A percentile compares a stretch with the other conserved stretches of the same genome.
phyloP scores from a whole-genome alignment of 2,113 vertebrate species.

The Aldabrachelys gigantea region DNA sequence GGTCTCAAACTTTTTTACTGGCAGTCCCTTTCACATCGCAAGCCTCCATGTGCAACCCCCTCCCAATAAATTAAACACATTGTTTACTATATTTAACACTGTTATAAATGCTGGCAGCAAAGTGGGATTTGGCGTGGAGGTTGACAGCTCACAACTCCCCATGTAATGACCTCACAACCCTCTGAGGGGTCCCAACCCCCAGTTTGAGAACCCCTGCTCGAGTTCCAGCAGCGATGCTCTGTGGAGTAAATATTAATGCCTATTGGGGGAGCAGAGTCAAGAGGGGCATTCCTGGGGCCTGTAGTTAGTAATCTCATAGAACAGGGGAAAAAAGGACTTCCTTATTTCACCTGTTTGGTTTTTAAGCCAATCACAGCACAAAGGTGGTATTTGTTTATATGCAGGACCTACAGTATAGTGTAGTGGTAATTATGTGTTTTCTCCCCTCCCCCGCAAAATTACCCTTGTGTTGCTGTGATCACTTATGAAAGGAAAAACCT shows the following conservation, averaged over 20 bases:
- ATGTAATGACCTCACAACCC: too few relatives aligned
- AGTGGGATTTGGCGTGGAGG: too few relatives aligned
- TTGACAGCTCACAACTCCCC: too few relatives aligned
- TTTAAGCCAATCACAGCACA: not conserved
- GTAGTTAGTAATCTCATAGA: not conserved
- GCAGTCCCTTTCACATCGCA: too few relatives aligned
- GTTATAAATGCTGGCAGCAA: too few relatives aligned
- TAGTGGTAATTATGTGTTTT: not conserved
- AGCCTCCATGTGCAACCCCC: too few relatives aligned
- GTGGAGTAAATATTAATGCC: not conserved
- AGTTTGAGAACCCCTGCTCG: too few relatives aligned
- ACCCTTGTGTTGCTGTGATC: not conserved
- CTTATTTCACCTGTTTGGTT: not conserved
- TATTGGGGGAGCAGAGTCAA: not conserved
- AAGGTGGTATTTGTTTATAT: not conserved
- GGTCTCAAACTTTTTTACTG: too few relatives aligned
- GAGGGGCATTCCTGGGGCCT: not conserved
- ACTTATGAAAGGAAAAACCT: not conserved
- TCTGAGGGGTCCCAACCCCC: too few relatives aligned
- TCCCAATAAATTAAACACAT: too few relatives aligned
- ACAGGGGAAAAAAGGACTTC: rapidly evolving
- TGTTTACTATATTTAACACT: too few relatives aligned
- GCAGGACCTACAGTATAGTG: not conserved
- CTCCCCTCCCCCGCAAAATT: not conserved
- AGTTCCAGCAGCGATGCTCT: not conserved